These are phyloP conservation scores for Pipistrellus pipistrellus DNA, from an alignment of 2,797 vertebrate genomes.

Conservation along the genomic window DNA sequence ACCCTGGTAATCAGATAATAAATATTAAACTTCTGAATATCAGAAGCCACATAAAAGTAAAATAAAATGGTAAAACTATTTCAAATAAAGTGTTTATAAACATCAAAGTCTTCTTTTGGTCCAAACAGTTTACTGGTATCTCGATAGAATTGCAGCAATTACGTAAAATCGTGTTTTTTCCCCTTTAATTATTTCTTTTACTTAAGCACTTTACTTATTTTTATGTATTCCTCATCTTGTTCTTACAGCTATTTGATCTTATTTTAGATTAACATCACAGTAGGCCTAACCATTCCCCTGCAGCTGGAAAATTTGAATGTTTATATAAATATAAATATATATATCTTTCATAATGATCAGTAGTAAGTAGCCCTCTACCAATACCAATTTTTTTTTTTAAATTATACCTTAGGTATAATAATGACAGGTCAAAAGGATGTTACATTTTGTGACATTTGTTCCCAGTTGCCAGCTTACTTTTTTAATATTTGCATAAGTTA, in stretches of 20 bases:
- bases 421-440: background rate
- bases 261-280: background rate
- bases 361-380: background rate
- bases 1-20: background rate
- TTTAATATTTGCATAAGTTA: conserved; percentile 55
- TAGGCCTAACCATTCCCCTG: background rate
- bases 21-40: conserved; percentile 2
- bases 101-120: background rate
- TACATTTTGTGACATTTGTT: conserved; percentile 28
- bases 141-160: background rate
- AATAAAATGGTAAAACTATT: conserved; percentile 22
- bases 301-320: background rate
- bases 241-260: background rate
- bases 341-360: background rate
- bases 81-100: conserved; percentile 31
- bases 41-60: background rate
- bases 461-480: background rate
- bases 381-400: background rate
- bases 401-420: background rate
- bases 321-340: background rate
- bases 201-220: background rate
- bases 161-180: background rate
- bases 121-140: background rate
- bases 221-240: background rate
- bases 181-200: background rate